A percentile compares a stretch with the other conserved stretches of the same genome.
Evolutionary conservation across 2,888 invertebrate species (phyloP).

Genomic region (Mesorhabditis belari): DNA sequence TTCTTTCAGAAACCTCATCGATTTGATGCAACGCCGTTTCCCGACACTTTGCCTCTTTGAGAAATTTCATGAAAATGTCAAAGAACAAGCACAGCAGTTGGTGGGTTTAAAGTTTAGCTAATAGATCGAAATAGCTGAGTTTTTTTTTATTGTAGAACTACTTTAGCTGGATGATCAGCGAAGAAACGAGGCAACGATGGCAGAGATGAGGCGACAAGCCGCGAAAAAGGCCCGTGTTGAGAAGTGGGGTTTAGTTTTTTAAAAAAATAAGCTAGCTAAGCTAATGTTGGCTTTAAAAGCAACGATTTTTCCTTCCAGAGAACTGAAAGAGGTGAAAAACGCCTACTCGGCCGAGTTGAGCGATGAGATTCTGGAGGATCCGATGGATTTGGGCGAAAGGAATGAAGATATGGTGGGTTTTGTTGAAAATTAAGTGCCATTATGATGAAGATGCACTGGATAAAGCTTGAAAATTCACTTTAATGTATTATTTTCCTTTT

Average conservation of each 20-base stretch:
- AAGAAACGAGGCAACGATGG: conserved; percentile 8
- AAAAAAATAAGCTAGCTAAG: no score
- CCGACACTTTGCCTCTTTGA: conserved; percentile 28
- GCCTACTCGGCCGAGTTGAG: no score
- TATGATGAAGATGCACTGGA: no score
- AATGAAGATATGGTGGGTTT: not conserved
- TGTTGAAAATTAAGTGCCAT: not conserved
- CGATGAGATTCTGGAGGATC: no score
- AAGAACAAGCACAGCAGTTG: conserved; percentile 10
- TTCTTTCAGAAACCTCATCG: conserved; percentile 16
- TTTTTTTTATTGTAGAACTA: not conserved
- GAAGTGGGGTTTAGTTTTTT: no score
- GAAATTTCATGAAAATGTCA: conserved; percentile 14
- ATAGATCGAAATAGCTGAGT: not conserved
- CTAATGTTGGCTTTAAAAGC: no score
- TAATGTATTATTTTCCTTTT: no score
- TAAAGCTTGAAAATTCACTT: no score
- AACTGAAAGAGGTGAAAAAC: no score
- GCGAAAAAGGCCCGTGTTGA: no score
- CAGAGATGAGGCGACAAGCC: no score
- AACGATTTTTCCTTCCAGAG: no score
- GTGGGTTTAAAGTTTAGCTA: conserved; percentile 1
- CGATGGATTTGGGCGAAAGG: not conserved
- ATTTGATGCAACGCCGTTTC: conserved; percentile 25
- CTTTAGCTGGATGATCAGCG: conserved; percentile 10